phyloP scores from a whole-genome alignment of 23 tunicate species.

The Ascidia mentula region DNA sequence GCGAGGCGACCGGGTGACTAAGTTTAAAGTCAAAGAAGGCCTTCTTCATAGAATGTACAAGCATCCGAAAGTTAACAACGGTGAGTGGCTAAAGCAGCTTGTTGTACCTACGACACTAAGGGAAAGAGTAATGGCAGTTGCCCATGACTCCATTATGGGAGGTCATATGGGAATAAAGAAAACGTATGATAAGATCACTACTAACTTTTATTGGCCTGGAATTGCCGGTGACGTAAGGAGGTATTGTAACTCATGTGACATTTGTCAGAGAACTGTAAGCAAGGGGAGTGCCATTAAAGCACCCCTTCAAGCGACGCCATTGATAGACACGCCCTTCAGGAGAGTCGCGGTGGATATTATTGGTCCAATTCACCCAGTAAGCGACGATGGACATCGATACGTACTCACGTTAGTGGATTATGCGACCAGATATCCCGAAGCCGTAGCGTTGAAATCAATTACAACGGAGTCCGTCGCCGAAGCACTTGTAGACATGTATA shows the following conservation, averaged over 20 bases:
- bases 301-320: slow-evolving; percentile 3
- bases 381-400: slow-evolving; percentile 19
- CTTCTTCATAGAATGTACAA: background rate
- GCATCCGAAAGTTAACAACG: slow-evolving; percentile 2
- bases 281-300: slow-evolving; percentile 8
- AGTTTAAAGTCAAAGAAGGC: background rate
- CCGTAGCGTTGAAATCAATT: slow-evolving; percentile 27
- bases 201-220: slow-evolving; percentile 32
- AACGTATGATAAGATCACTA: slow-evolving; percentile 12
- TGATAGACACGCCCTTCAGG: slow-evolving; percentile 11
- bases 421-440: slow-evolving; percentile 39
- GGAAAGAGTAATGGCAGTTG: slow-evolving; percentile 17
- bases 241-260: background rate
- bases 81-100: slow-evolving; percentile 3
- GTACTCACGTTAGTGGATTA: slow-evolving; percentile 27
- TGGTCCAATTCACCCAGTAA: slow-evolving; percentile 20
- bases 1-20: background rate
- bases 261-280: slow-evolving; percentile 15
- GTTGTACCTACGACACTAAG: slow-evolving; percentile 8
- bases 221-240: slow-evolving; percentile 3
- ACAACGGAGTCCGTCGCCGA: slow-evolving; percentile 24
- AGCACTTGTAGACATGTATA: slow-evolving; percentile 19
- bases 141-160: slow-evolving; percentile 32
- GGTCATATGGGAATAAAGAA: slow-evolving; percentile 52
- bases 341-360: slow-evolving; percentile 24